Base-by-base conservation (phyloP, 2,113 vertebrate species). In the Lutjanus erythropterus region DNA sequence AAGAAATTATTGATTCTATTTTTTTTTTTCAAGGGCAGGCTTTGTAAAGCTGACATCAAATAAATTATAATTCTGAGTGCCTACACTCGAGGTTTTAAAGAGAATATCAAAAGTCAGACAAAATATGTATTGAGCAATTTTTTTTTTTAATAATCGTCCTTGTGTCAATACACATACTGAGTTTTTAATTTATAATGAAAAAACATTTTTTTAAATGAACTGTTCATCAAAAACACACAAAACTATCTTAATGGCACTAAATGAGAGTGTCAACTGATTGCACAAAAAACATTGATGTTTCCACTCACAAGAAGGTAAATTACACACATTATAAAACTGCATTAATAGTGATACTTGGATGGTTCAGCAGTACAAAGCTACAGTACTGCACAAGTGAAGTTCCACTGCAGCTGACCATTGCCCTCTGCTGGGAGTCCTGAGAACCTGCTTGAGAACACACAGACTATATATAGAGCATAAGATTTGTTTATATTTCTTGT, bases 361-460 rank as follows among this genome's bases (percentile, higher is more conserved):
- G 78, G 68, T 80, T 81, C 47, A 84, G 64, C 75, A 86, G 62
- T 71, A 59, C 71, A 85, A 76, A 73, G 61, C 44, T 35, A 39
- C 29, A 84, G 71, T 39, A 68, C 27, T 2, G 42, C 58, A 58
- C 66, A 55, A 74, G 37, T 27, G n/a, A 15, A 42, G 25, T 76
- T 83, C 56, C 68, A 68, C 84, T 78, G 83, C 70, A 91, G 91
- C 88, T 88, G 84, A 93, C 88, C 84, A 94, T 86, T 94, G 92
- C 92, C 92, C 91, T 91, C 93, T 94, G 76, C 47, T 93, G 93
- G 92, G 64, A 35, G 47, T 33, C 60, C 25, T 31, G 56, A 60
- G 90, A 60, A 90, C 67, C 81, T 90, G 87, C 87, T 61, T 3
- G 27, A 61, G n/a, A n/a, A n/a, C n/a, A 59, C 42, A 72, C 7